Conservation (phyloP, 2,888 invertebrate genomes). For the Heteropelma amictum region DNA sequence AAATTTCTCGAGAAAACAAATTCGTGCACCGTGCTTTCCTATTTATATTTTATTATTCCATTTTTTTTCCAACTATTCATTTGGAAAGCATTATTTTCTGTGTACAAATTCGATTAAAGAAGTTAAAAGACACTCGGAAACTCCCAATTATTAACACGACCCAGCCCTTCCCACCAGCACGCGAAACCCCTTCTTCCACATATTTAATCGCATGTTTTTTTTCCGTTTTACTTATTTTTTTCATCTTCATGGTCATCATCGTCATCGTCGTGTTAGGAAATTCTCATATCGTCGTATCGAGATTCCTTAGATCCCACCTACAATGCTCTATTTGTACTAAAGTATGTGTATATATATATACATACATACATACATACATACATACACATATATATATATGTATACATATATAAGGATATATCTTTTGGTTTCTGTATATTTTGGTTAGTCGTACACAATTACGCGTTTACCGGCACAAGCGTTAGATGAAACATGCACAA, state of each 20-base stretch:
- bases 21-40: slow-evolving; percentile 60
- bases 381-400: slow-evolving; percentile 28
- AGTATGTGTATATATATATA: slow-evolving; percentile 43
- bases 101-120: slow-evolving; percentile 6
- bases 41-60: slow-evolving; percentile 18
- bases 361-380: slow-evolving; percentile 23
- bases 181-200: slow-evolving; percentile 58
- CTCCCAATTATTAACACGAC: slow-evolving; percentile 19
- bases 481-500: slow-evolving; percentile 60
- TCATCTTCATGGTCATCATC: background rate
- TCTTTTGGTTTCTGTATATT: slow-evolving; percentile 48
- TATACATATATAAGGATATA: slow-evolving; percentile 9
- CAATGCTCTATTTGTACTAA: slow-evolving; percentile 72
- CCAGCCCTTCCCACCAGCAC: slow-evolving; percentile 57
- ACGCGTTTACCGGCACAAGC: slow-evolving; percentile 58
- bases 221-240: slow-evolving; percentile 52
- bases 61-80: slow-evolving; percentile 32
- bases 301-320: slow-evolving; percentile 77
- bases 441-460: slow-evolving; percentile 58
- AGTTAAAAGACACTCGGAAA: slow-evolving; percentile 34
- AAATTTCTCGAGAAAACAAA: slow-evolving; percentile 59
- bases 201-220: slow-evolving; percentile 41
- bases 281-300: slow-evolving; percentile 61
- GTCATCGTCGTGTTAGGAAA: slow-evolving; percentile 39
- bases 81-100: background rate